Evolutionary conservation across 2,888 invertebrate species (phyloP).

Genomic region (Caenorhabditis becei): DNA sequence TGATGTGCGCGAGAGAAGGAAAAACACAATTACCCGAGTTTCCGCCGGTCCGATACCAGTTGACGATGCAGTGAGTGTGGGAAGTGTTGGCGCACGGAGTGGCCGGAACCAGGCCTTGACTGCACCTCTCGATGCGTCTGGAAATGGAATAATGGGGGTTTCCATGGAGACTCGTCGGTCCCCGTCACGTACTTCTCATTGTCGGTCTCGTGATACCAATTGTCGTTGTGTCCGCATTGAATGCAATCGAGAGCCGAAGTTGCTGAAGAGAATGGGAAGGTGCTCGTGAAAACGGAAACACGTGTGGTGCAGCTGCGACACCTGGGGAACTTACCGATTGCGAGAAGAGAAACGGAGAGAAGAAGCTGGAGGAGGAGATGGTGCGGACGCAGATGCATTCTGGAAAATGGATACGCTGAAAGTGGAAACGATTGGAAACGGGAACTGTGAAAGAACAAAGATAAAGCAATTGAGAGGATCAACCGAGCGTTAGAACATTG

Average conservation of each 20-base stretch:
- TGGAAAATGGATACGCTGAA: constrained; percentile 9
- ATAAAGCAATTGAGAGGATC: not conserved
- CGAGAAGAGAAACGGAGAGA: constrained; percentile 12
- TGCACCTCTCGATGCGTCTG: constrained; percentile 70
- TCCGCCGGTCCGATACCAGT: constrained; percentile 73
- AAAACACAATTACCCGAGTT: constrained; percentile 63
- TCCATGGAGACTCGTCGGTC: not conserved
- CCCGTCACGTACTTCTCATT: constrained; percentile 62
- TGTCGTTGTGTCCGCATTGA: constrained; percentile 73
- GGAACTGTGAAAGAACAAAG: not conserved
- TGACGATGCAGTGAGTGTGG: constrained; percentile 79
- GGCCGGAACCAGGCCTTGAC: constrained; percentile 71
- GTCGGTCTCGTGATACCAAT: constrained; percentile 76
- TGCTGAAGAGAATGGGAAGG: constrained; percentile 27
- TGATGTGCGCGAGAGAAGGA: constrained; percentile 3
- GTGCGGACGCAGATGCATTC: constrained; percentile 23
- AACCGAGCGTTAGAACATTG: not conserved
- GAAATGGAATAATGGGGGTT: no score
- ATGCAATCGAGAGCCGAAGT: constrained; percentile 71
- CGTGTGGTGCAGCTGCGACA: constrained; percentile 24
- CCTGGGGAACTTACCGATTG: constrained; percentile 33
- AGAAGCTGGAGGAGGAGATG: constrained; percentile 25
- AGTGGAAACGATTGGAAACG: not conserved
- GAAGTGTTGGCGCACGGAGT: constrained; percentile 72
- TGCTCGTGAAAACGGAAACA: constrained; percentile 39